These are phyloP conservation scores for Gonatopus flavifemur DNA, from an alignment of 1,140 invertebrate species.

Conservation along the genomic window DNA sequence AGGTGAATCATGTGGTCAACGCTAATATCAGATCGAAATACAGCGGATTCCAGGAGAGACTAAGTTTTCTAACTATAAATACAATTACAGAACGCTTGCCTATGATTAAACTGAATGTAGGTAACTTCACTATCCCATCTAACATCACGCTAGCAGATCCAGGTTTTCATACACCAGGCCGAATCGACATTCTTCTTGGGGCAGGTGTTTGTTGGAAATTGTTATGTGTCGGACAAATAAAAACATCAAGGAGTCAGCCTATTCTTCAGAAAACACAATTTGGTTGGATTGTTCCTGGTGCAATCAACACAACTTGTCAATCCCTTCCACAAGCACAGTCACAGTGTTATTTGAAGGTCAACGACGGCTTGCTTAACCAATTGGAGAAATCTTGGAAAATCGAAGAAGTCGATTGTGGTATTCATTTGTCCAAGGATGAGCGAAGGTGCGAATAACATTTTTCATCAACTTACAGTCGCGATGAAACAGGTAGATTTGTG, in stretches of 20 bases:
- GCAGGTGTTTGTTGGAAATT: slow-evolving; percentile 38
- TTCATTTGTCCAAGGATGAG: not conserved
- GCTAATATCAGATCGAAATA: slow-evolving; percentile 18
- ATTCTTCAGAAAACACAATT: slow-evolving; percentile 25
- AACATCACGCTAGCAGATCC: slow-evolving; percentile 28
- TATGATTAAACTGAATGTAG: slow-evolving; percentile 13
- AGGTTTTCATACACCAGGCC: slow-evolving; percentile 23
- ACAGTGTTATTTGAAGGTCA: not conserved
- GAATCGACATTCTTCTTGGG: slow-evolving; percentile 35
- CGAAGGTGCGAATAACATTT: not conserved
- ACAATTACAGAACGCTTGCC: slow-evolving; percentile 20
- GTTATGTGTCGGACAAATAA: slow-evolving; percentile 25
- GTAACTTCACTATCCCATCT: slow-evolving; percentile 11
- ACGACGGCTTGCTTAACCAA: not conserved
- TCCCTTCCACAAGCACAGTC: no score
- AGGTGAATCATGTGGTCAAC: slow-evolving; percentile 3
- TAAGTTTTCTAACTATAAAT: slow-evolving; percentile 13
- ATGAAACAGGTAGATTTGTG: not conserved
- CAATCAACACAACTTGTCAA: no score
- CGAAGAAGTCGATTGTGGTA: not conserved
- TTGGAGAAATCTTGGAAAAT: slow-evolving; percentile 4
- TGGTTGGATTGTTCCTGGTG: slow-evolving; percentile 20
- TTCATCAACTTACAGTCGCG: not conserved
- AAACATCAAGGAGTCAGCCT: no score
- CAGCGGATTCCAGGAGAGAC: slow-evolving; percentile 3